These are phyloP conservation scores for Protaetia brevitarsis DNA, from an alignment of 1,140 invertebrate species.

Conservation along the genomic window DNA sequence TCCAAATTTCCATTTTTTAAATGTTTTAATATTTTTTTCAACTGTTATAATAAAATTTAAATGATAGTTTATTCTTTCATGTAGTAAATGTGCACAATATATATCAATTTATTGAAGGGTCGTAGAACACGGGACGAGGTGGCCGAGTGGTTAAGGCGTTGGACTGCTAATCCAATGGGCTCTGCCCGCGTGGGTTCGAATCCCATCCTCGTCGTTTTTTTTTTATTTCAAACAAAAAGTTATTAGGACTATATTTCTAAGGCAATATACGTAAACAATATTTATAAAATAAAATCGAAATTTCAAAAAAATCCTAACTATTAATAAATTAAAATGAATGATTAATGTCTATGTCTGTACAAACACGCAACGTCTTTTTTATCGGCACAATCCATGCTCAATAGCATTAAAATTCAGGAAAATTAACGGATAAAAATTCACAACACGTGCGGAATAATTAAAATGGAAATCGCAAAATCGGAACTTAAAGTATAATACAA, in stretches of 20 bases:
- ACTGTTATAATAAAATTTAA: not conserved
- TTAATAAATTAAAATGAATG: not conserved
- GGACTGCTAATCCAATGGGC: constrained; percentile 59
- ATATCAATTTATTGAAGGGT: not conserved
- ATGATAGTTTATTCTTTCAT: not conserved
- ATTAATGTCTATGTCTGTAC: too few species aligned
- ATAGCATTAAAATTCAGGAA: not conserved
- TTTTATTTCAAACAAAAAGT: not conserved
- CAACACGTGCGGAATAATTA: not conserved
- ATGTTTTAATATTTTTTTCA: not conserved
- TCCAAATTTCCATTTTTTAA: not conserved
- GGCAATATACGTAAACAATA: too few species aligned
- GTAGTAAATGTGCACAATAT: not conserved
- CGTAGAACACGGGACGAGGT: constrained; percentile 43
- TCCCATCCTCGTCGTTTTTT: constrained; percentile 49
- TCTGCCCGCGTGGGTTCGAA: constrained; percentile 57
- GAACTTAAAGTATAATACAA: not conserved
- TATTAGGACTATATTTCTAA: too few species aligned
- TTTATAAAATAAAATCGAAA: too few species aligned
- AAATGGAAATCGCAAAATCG: not conserved
- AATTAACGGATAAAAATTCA: not conserved
- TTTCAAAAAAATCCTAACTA: too few species aligned
- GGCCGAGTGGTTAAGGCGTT: constrained; percentile 58
- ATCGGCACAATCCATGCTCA: too few species aligned
- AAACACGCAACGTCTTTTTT: too few species aligned